Conservation (phyloP, 2,888 invertebrate species). For the Plagodis dolabraria region DNA sequence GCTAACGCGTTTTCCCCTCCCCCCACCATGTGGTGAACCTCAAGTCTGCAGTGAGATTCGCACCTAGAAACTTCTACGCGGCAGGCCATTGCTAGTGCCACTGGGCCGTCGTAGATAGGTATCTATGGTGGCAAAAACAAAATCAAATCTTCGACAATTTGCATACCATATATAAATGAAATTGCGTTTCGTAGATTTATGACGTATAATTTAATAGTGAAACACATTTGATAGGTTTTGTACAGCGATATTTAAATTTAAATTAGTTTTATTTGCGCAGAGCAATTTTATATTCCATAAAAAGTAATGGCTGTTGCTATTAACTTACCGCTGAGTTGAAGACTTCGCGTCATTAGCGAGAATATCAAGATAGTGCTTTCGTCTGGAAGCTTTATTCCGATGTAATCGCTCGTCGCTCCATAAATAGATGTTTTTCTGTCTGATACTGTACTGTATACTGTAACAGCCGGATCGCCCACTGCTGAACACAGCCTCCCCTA, state of each 20-base stretch:
- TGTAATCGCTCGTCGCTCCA: too few relatives aligned
- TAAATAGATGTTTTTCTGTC: too few relatives aligned
- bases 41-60: too few relatives aligned
- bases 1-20: too few relatives aligned
- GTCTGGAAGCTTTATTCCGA: not conserved
- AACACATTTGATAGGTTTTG: constrained; percentile 30
- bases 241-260: constrained; percentile 36
- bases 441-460: too few relatives aligned
- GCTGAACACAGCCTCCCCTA: too few relatives aligned
- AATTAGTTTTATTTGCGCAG: constrained; percentile 49
- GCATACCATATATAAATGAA: constrained; percentile 36
- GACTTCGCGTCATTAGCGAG: constrained; percentile 39
- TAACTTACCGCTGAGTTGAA: constrained; percentile 40
- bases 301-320: constrained; percentile 51
- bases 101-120: too few relatives aligned
- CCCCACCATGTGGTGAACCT: too few relatives aligned
- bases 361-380: constrained; percentile 19
- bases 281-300: constrained; percentile 53
- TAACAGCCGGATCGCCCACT: too few relatives aligned
- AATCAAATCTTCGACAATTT: constrained; percentile 36
- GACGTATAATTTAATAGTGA: constrained; percentile 38
- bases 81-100: too few relatives aligned
- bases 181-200: constrained; percentile 42
- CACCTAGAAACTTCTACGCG: too few relatives aligned
- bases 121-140: constrained; percentile 31